These are phyloP conservation scores for Caenorhabditis uteleia DNA, from an alignment of 2,888 invertebrate species.

Conservation along the genomic window DNA sequence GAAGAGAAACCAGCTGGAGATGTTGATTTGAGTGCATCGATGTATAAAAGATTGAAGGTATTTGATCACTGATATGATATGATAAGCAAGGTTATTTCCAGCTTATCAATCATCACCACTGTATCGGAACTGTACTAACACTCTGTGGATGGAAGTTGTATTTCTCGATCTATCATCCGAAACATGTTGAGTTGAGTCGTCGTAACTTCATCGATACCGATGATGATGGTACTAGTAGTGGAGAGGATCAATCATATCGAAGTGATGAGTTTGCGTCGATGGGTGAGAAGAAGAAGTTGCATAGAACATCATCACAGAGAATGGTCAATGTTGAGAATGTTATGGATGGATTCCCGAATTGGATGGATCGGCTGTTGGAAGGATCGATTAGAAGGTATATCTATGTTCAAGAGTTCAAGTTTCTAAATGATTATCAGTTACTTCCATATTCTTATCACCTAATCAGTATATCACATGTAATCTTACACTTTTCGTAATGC, in stretches of 20 bases:
- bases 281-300: constrained; percentile 39
- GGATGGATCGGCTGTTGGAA: constrained; percentile 95
- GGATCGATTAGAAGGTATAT: constrained; percentile 80
- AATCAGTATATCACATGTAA: neutral
- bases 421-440: neutral
- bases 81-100: constrained; percentile 11
- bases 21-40: constrained; percentile 26
- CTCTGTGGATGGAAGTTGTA: constrained; percentile 95
- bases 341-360: constrained; percentile 89
- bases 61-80: neutral
- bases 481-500: neutral
- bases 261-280: constrained; percentile 38
- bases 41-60: constrained; percentile 54
- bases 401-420: neutral
- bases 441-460: neutral
- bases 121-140: constrained; percentile 92
- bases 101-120: constrained; percentile 91
- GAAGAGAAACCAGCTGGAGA: constrained; percentile 33
- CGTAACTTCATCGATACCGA: constrained; percentile 32
- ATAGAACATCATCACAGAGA: constrained; percentile 26
- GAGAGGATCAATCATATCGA: constrained; percentile 24
- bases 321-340: constrained; percentile 74
- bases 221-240: constrained; percentile 19
- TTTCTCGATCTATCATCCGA: constrained; percentile 98
- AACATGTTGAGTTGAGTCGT: constrained; percentile 76